Conservation (phyloP, 1,140 invertebrate genomes). For the Solen grandis region DNA sequence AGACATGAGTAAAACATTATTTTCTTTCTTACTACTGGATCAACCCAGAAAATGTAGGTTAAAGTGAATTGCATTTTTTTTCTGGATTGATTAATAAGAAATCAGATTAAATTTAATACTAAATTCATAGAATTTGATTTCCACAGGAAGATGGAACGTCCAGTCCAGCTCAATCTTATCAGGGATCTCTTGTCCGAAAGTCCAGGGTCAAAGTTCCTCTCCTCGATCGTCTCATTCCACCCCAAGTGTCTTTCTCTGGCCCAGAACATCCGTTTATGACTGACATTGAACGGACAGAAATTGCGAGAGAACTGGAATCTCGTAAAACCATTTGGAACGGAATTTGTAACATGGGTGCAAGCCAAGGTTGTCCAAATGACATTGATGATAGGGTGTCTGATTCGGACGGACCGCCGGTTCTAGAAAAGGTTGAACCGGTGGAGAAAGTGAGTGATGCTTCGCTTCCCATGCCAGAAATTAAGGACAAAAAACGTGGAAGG, state of each 20-base stretch:
- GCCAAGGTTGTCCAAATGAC: neutral
- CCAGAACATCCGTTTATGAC: conserved; percentile 34
- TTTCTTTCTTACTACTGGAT: no score
- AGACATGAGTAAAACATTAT: no score
- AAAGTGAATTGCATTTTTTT: no score
- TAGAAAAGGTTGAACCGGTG: conserved; percentile 49
- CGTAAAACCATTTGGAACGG: conserved; percentile 25
- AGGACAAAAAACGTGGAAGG: conserved; percentile 17
- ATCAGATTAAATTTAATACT: no score
- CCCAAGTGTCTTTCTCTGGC: neutral
- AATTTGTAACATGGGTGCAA: neutral
- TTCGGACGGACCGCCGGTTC: conserved; percentile 23
- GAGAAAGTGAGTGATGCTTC: conserved; percentile 2
- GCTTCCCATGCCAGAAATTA: conserved; percentile 48
- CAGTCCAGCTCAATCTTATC: conserved; percentile 26
- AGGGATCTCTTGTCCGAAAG: neutral
- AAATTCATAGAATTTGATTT: no score
- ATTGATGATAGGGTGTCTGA: neutral
- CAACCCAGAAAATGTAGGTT: no score
- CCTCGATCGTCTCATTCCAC: conserved; percentile 29
- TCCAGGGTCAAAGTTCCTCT: neutral
- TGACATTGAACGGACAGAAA: conserved; percentile 3
- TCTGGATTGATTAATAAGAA: no score
- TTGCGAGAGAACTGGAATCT: neutral
- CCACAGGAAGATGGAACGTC: conserved; percentile 1